Percentiles rank a stretch among this genome's conserved stretches.
Evolutionary conservation across 2,113 vertebrate species (phyloP).

Genomic region (Coreoperca whiteheadi): DNA sequence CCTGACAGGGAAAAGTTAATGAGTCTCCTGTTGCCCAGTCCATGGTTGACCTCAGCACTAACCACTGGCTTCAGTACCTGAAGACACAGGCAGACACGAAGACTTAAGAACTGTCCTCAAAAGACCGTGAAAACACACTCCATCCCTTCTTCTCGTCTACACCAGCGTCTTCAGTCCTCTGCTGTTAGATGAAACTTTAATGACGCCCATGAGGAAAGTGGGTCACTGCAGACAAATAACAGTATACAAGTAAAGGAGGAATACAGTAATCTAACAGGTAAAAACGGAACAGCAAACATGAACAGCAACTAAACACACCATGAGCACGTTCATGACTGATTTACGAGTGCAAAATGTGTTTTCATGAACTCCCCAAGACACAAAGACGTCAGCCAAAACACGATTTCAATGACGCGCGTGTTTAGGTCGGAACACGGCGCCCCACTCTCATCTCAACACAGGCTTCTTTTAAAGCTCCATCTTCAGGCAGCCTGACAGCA

Average conservation of each 20-base stretch:
- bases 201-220: constrained; percentile 4
- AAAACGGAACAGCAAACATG: neutral
- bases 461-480: constrained; percentile 19
- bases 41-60: constrained; percentile 88
- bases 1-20: constrained; percentile 97
- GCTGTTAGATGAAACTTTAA: constrained; percentile 35
- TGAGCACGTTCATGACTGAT: neutral
- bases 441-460: neutral
- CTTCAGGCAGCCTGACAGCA: constrained; percentile 22
- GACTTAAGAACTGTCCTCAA: constrained; percentile 41
- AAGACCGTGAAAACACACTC: constrained; percentile 44
- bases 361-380: neutral
- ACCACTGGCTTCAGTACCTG: constrained; percentile 93
- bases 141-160: neutral
- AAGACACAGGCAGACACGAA: constrained; percentile 57
- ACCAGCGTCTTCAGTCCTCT: neutral
- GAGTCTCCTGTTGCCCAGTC: constrained; percentile 91
- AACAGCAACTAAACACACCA: neutral
- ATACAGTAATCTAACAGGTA: too few species aligned
- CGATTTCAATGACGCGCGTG: neutral
- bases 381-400: neutral
- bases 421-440: neutral
- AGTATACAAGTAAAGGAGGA: neutral
- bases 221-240: constrained; percentile 19
- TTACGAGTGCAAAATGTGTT: neutral